phyloP scores from a whole-genome alignment of 2,113 vertebrate species.

The Indicator maculatus region DNA sequence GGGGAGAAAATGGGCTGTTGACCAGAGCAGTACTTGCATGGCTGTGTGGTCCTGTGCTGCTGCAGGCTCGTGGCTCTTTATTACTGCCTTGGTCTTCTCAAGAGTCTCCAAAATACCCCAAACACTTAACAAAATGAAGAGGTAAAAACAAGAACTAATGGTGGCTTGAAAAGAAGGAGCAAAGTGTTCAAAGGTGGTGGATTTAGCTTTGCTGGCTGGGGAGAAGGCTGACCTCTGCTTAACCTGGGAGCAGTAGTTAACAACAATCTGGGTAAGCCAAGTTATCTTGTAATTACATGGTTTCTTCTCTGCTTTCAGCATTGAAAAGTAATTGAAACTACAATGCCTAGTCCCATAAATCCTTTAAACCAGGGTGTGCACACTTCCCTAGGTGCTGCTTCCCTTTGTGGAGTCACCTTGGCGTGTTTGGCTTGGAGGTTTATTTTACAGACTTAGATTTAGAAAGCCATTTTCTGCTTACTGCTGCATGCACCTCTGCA shows the following conservation, averaged over 20 bases:
- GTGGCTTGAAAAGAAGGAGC: neutral
- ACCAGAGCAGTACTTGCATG: neutral
- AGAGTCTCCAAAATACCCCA: neutral
- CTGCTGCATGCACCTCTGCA: neutral
- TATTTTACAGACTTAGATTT: neutral
- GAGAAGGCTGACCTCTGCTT: neutral
- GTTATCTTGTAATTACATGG: constrained; percentile 12
- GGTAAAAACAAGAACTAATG: fast-evolving
- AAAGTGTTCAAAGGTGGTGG: neutral
- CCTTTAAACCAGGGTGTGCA: neutral
- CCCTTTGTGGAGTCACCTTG: neutral
- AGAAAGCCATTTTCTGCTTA: neutral
- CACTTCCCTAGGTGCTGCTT: neutral
- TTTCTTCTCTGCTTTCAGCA: constrained; percentile 37
- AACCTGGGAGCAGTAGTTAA: neutral
- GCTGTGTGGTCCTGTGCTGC: neutral
- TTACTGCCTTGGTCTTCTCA: neutral
- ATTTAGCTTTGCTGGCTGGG: neutral
- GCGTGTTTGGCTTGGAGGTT: neutral
- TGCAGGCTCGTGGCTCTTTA: fast-evolving
- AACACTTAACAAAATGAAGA: neutral
- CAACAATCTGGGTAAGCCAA: neutral
- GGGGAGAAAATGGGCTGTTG: neutral
- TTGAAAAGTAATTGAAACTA: neutral
- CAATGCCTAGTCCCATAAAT: constrained; percentile 3